A percentile compares a stretch with the other conserved stretches of the same genome.
Conservation (phyloP, 2,888 invertebrate genomes). For the Agonopterix subpropinquella region DNA sequence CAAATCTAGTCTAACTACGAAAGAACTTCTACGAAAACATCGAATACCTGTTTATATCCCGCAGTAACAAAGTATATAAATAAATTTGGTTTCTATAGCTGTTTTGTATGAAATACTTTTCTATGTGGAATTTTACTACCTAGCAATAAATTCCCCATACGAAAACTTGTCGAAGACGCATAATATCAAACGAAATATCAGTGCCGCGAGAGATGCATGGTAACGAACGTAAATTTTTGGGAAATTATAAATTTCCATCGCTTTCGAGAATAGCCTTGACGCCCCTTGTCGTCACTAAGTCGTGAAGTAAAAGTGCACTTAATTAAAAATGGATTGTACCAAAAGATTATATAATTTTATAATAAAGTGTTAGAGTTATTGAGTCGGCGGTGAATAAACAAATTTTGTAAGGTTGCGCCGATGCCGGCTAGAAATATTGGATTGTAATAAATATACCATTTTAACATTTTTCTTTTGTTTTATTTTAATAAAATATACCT, state of each 20-base stretch:
- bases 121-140: too few species aligned
- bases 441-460: conserved; percentile 76
- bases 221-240: conserved; percentile 17
- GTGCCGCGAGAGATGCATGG: neutral
- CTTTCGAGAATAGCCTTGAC: conserved; percentile 50
- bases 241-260: conserved; percentile 63
- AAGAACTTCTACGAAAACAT: neutral
- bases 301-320: conserved; percentile 71
- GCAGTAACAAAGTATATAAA: neutral
- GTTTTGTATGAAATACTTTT: too few species aligned
- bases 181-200: conserved; percentile 6
- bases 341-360: conserved; percentile 75
- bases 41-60: neutral
- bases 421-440: conserved; percentile 54
- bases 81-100: too few species aligned
- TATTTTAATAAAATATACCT: conserved; percentile 22
- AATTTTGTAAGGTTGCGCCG: conserved; percentile 63
- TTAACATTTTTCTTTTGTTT: conserved; percentile 59
- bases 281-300: conserved; percentile 49
- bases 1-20: neutral
- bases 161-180: neutral
- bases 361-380: conserved; percentile 64
- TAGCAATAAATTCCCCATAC: neutral
- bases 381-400: conserved; percentile 51
- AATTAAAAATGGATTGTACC: conserved; percentile 61